Base-by-base conservation (phyloP, 2,888 invertebrate species). In the Cenopis cana region DNA sequence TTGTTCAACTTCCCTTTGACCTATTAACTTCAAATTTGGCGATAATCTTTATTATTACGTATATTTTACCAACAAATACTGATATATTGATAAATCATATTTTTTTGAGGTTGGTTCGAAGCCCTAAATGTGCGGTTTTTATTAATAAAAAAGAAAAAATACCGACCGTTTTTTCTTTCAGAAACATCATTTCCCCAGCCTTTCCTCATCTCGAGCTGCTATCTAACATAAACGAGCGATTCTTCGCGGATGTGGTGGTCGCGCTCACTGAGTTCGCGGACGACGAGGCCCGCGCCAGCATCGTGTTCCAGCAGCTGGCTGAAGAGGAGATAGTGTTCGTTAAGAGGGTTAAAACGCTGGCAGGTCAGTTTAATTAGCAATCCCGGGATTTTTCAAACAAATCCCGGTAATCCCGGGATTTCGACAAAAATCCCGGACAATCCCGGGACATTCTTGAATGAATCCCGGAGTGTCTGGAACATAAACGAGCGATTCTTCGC, bases 291-390 rank as follows among this genome's bases (percentile, higher is more conserved):
- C 20, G 17, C 0, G 55, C 24, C 1, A 49, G 61, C 18, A 8
- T 61, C 11, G 10, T 3, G 0, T 61, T 71, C 5, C 12, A 36
- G 0, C 2, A 14, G 0, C 20, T 71, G 8, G 18, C 49, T 0
- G 46, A 18, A 5, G 41, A 38, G 9, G 20, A 71, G 29, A 49
- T 66, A 5, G 14, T 14, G 0, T 71, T 67, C 18, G 12, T 71
- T 6, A 66, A 49, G 8, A 24, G 12, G 2, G 38, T 71, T 4
- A 67, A 60, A 12, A 33, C 33, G 0, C 38, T 66, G 38, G 71
- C 71, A 20, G 60, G 70, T 70, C 11, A 54, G 59, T 59, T 0
- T 18, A 24, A 18, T 24, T 54, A 24, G 1, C 33, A 33, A 2
- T 24, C 11, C 24, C 3, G 11, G n/a, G 29, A 14, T 5, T 46